Base-by-base conservation (phyloP, 2,113 vertebrate genomes). In the Istiophorus platypterus region DNA sequence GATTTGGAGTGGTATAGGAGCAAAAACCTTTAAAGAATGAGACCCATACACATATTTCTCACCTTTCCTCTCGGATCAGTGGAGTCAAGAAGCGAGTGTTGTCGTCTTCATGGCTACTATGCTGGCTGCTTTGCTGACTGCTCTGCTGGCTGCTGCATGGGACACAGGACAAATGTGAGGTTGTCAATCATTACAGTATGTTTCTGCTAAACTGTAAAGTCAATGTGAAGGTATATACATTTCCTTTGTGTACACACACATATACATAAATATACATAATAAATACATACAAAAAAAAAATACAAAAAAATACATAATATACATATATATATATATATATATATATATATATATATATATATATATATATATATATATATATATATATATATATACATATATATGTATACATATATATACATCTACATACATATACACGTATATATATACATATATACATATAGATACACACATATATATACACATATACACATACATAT, bases 71-170 rank as follows among this genome's bases (percentile, higher is more conserved):
- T 0, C 85, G 81, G 37, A 76, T 70, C 8, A 84, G 88, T 37
- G 98, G 97, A 87, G 96, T 98, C 96, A 99, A 80, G 96, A 97
- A 96, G 7, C 96, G 95, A 49, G 89, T 90, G 0, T 84, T 73
- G 63, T 98, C 97, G 5, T 99, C 98, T 0, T 99, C 97, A 3
- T 97, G 97, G 95, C 97, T 99, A 88, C 97, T 98, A 87, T 97
- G 97, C 88, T 95, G 96, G 90, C 97, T 98, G 88, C 96, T 97
- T 78, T 97, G 97, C 41, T 89, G 92, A 18, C 92, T 93, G 90
- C 92, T 93, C 39, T 90, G 91, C 77, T 81, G 91, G 56, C 91
- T 93, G 90, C 90, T 93, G 85, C 80, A 59, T 5, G 52, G 12
- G 67, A 70, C 49, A 85, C 6, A 51, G 18, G 11, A 76, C 37